phyloP scores from a whole-genome alignment of 2,888 invertebrate genomes.

The Melinaea marsaeus region DNA sequence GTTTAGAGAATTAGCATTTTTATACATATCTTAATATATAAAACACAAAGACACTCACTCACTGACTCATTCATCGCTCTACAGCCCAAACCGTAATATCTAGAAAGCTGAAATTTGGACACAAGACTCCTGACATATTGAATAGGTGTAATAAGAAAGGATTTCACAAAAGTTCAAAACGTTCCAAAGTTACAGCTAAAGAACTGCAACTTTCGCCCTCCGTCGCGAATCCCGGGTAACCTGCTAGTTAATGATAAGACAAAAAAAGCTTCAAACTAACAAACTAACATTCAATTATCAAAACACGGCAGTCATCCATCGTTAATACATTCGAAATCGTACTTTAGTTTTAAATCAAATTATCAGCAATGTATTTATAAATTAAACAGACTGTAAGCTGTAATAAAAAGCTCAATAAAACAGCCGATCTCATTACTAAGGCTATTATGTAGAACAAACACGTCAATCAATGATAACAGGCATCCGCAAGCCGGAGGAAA shows the following conservation, averaged over 20 bases:
- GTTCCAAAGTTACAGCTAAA: too few relatives aligned
- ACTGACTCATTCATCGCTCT: too few relatives aligned
- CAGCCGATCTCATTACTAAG: slow-evolving; percentile 41
- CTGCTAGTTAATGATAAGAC: too few relatives aligned
- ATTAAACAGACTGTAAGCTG: slow-evolving; percentile 21
- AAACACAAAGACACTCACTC: too few relatives aligned
- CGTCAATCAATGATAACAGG: slow-evolving; percentile 46
- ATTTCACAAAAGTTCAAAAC: too few relatives aligned
- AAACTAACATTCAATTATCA: slow-evolving; percentile 13
- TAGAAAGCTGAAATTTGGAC: too few relatives aligned
- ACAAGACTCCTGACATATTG: too few relatives aligned
- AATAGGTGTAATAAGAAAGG: too few relatives aligned
- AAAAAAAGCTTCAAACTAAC: not conserved
- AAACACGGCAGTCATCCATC: not conserved
- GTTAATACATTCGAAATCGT: not conserved
- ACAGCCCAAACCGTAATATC: too few relatives aligned
- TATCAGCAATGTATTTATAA: slow-evolving; percentile 23
- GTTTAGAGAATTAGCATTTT: slow-evolving; percentile 18
- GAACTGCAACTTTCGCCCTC: too few relatives aligned
- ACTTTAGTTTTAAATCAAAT: slow-evolving; percentile 7
- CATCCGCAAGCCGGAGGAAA: slow-evolving; percentile 38
- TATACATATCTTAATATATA: not conserved
- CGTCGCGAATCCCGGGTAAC: too few relatives aligned
- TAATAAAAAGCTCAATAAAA: slow-evolving; percentile 40
- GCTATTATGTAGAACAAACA: slow-evolving; percentile 49